Evolutionary conservation across 2,113 vertebrate genomes (phyloP), one percentile per base, ranked within the genome.

Genomic region (Heterotis niloticus): DNA sequence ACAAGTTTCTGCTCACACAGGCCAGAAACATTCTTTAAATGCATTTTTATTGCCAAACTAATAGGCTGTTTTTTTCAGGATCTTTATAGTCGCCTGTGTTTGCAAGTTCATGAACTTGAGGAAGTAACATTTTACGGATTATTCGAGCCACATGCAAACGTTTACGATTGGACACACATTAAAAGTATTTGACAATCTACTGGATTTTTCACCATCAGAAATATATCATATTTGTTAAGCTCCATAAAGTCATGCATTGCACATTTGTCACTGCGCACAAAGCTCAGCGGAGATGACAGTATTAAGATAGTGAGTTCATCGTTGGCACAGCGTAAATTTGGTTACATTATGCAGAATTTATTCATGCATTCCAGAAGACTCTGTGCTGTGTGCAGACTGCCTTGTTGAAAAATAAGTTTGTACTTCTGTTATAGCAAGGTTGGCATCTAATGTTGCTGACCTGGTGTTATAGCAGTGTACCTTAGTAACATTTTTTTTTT

Each of bases 111-210:
- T n/a, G 18, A 20, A 54, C 44, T 72, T n/a, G 69, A 44, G 34
- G 34, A 70, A 34, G 67, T 52, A 71, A 52, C 69, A 20, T 72
- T 72, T 34, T 54, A 10, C n/a, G 20, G 51, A 72, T 72, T 72
- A 52, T 24, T 54, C 54, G 5, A 44, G 34, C 2, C 34, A 44
- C 34, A 44, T 54, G 51, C 34, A 20, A 28, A 70, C n/a, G 51
- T 70, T 70, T 70, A 70, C n/a, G 51, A 70, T 34, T 54, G 69
- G 34, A 54, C 54, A 52, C 69, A 72, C 69, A 52, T 52, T 72
- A 52, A n/a, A 24, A 14, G 29, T 34, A 54, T 72, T 51, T 51
- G 69, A 72, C 23, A 23, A 74, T 59, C 24, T 74, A 24, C 52
- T 74, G 54, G 10, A 66, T 23, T 74, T 51, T 74, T 74, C 56